Base-by-base conservation (phyloP, 2,888 invertebrate genomes). In the Macroteleia sp. region DNA sequence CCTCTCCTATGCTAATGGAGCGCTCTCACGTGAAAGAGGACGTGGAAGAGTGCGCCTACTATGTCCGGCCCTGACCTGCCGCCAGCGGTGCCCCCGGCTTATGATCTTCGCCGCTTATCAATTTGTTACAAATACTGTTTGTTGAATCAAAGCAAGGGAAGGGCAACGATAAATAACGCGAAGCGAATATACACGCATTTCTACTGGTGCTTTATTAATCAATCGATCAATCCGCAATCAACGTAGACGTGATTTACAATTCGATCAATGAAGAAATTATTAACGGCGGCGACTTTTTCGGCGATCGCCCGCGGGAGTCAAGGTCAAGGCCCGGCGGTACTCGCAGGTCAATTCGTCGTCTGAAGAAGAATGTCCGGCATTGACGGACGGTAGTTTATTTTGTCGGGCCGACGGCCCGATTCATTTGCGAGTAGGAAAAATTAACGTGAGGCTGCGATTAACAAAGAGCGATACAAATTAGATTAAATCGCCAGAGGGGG, bases 391-490 rank as follows among this genome's bases (percentile, higher is more conserved):
- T 88, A 89, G 89, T 89, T 89, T 88, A 86, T 88, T 87, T 88
- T 84, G 83, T 67, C 81, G 79, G n/a, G 67, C 54, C 79, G 78
- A 66, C 76, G 73, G 76, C n/a, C n/a, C 75, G 69, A 48, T 78
- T 77, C 82, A 81, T 85, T 86, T 82, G 83, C 84, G 81, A 80
- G 61, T 79, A 79, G 84, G 89, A 87, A 87, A 89, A 90, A 89
- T 89, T 88, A 89, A 87, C 88, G 85, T 83, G 81, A 74, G 81
- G 84, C 81, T 82, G 85, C 88, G 89, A 90, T 89, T 87, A 90
- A 91, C 90, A 91, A 91, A 91, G 88, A 86, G 84, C 87, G 88
- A 91, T 91, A 90, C 91, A 91, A 91, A 91, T 91, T 91, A 91
- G 91, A 91, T 91, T 91, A 91, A 90, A 91, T 87, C 89, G 91